Evolutionary conservation across 2,113 vertebrate species (phyloP).

Genomic region (Trachemys scripta): DNA sequence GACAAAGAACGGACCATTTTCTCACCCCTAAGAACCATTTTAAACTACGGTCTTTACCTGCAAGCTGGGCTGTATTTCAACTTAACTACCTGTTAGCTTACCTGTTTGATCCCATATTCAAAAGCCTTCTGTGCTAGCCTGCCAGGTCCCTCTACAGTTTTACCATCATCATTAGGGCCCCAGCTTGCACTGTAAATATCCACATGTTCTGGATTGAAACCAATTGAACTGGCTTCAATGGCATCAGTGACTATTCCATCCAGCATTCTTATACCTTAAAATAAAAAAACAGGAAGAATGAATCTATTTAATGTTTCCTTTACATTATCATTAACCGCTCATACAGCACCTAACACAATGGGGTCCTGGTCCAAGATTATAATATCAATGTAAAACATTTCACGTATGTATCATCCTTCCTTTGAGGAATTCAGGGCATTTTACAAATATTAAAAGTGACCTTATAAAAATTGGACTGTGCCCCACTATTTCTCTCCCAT

Average conservation of each 20-base stretch:
- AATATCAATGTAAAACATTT: neutral
- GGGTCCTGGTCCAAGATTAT: fast-evolving
- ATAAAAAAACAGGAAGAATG: neutral
- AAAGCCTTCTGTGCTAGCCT: slow-evolving; percentile 97
- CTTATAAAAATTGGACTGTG: neutral
- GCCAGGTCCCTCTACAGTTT: slow-evolving; percentile 97
- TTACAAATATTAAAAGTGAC: fast-evolving
- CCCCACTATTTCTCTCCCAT: neutral
- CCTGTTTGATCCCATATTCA: slow-evolving; percentile 96
- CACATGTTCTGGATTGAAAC: slow-evolving; percentile 95
- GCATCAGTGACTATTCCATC: slow-evolving; percentile 98
- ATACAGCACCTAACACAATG: neutral
- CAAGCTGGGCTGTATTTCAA: neutral
- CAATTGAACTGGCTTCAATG: slow-evolving; percentile 98
- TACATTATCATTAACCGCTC: neutral
- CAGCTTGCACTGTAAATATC: slow-evolving; percentile 99
- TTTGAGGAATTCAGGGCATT: neutral
- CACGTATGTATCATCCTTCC: neutral
- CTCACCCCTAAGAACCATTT: neutral
- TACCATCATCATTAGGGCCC: slow-evolving; percentile 98
- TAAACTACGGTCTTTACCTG: neutral
- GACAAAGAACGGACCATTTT: neutral
- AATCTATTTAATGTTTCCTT: neutral
- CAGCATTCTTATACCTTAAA: slow-evolving; percentile 94
- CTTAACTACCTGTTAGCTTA: slow-evolving; percentile 39